These are phyloP conservation scores for Leptogaster cylindrica DNA, from an alignment of 2,888 invertebrate genomes.

Conservation along the genomic window DNA sequence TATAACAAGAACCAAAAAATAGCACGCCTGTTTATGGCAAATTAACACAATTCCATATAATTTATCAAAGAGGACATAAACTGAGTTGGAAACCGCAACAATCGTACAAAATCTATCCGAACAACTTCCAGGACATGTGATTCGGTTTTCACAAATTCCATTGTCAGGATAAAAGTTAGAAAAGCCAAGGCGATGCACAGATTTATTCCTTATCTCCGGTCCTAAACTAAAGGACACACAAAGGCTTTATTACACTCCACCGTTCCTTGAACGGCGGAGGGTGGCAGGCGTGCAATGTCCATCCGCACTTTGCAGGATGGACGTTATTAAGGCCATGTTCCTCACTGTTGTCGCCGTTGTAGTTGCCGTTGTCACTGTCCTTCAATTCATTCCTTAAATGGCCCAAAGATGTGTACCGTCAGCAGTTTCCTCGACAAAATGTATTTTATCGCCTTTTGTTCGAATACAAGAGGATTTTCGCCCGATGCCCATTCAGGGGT, in stretches of 20 bases:
- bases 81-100: no score
- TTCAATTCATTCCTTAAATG: slow-evolving; percentile 33
- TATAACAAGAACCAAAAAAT: no score
- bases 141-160: slow-evolving; percentile 24
- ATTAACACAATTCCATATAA: no score
- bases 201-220: slow-evolving; percentile 41
- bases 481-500: slow-evolving; percentile 29
- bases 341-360: slow-evolving; percentile 13
- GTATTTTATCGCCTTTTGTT: slow-evolving; percentile 42
- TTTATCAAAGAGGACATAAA: no score
- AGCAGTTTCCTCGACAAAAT: slow-evolving; percentile 35
- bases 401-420: slow-evolving; percentile 37
- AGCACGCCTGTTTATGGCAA: no score
- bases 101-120: no score
- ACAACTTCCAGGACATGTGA: slow-evolving; percentile 20
- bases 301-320: not conserved
- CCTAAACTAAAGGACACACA: slow-evolving; percentile 33
- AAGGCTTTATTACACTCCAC: slow-evolving; percentile 35
- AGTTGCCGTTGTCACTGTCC: not conserved
- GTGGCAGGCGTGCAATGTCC: slow-evolving; percentile 35
- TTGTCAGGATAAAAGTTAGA: slow-evolving; percentile 1
- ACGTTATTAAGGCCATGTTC: slow-evolving; percentile 31
- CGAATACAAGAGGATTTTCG: slow-evolving; percentile 36
- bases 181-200: slow-evolving; percentile 35
- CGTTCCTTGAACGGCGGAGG: slow-evolving; percentile 6